Evolutionary conservation across 2,888 invertebrate genomes (phyloP), one percentile per base, ranked within the genome.

Genomic region (Harpagoxenus sublaevis): DNA sequence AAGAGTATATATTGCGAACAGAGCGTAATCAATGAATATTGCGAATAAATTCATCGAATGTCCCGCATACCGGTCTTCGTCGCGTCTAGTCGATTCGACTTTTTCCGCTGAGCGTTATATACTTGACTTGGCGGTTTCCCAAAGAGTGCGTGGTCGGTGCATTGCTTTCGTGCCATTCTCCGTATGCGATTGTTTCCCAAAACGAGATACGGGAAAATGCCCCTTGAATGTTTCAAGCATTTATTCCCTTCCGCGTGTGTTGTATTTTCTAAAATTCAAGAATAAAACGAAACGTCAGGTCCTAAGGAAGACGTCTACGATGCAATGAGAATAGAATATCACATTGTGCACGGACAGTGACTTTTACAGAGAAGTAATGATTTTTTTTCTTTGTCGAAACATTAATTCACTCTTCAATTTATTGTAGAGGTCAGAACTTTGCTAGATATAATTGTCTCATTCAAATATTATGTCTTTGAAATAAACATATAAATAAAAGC

Each of bases 111-210:
- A 66, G n/a, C 18, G 23, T 83, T 66, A 66, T 66, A 66, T 57
- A 77, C 35, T 75, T 57, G 65, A 81, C 48, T 75, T 77, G 83
- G 83, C 83, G 57, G 63, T 75, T 83, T 74, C 4, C 66, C 75
- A 75, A 75, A 63, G 65, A 55, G n/a, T 73, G 28, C 83, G 57
- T 77, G 35, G 31, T 57, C 28, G 51, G 15, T 62, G 57, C 53
- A 77, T 62, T 77, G 63, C 83, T 83, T 65, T 55, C 63, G 48
- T 65, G 45, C 55, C 35, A 74, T 74, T 83, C 65, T 63, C 51
- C 18, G 45, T 45, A 42, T 12, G 35, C 51, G 31, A 82, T 75
- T 31, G 74, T 31, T 74, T 82, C 63, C 55, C 65, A 9, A 70
- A 77, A 68, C 35, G 15, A 57, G 45, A 65, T 39, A n/a, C n/a